These are phyloP conservation scores for Seladonia tumulorum DNA, from an alignment of 2,888 invertebrate genomes.

Conservation along the genomic window DNA sequence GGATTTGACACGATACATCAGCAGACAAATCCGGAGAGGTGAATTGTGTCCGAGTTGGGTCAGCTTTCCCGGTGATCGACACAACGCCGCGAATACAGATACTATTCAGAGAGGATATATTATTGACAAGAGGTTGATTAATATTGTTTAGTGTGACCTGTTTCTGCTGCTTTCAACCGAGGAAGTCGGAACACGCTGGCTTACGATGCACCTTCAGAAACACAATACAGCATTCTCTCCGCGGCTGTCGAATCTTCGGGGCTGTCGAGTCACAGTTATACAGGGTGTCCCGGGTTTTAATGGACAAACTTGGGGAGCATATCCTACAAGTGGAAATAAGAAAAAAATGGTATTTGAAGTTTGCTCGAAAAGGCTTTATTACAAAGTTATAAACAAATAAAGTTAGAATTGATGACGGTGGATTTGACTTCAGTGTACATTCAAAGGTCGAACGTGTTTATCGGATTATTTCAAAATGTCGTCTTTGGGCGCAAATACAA, in stretches of 20 bases:
- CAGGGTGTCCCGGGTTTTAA: too few relatives aligned
- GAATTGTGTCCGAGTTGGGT: conserved; percentile 24
- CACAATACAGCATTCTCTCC: background rate
- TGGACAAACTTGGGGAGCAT: too few relatives aligned
- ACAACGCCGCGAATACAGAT: background rate
- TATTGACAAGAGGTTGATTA: conserved; percentile 21
- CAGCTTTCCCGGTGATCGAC: conserved; percentile 9
- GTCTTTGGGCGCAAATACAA: too few relatives aligned
- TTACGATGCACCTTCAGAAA: background rate
- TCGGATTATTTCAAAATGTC: too few relatives aligned
- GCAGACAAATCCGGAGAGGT: conserved; percentile 18
- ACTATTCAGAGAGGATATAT: background rate
- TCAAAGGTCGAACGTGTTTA: too few relatives aligned
- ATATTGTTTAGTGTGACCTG: conserved; percentile 16
- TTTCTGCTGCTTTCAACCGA: background rate
- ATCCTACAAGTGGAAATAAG: too few relatives aligned
- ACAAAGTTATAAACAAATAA: too few relatives aligned
- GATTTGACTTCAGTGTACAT: too few relatives aligned
- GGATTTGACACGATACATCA: conserved; percentile 60
- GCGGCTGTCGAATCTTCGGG: too few relatives aligned
- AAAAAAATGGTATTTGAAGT: too few relatives aligned
- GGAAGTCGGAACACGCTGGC: background rate
- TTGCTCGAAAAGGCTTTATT: too few relatives aligned
- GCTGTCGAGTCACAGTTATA: background rate
- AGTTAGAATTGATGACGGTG: too few relatives aligned